A percentile compares a stretch with the other conserved stretches of the same genome.
Conservation (phyloP, 23 tunicate species). For the Phallusia fumigata region DNA sequence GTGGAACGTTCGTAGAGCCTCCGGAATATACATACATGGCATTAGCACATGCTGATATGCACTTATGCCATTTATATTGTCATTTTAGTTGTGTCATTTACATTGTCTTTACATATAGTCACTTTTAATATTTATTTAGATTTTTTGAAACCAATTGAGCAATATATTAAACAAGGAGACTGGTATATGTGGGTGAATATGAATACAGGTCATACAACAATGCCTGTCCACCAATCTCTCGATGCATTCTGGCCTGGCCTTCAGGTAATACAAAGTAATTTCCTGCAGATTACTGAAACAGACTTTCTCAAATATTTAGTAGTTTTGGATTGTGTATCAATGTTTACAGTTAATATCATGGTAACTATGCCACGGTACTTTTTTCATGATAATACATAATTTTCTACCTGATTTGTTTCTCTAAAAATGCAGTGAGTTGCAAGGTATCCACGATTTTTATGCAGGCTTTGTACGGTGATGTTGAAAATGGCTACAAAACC, state of each 20-base stretch:
- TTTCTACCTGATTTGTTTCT: too few species aligned
- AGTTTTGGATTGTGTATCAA: too few species aligned
- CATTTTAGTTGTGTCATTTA: too few species aligned
- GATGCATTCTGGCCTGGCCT: constrained; percentile 98
- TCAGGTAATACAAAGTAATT: constrained; percentile 39
- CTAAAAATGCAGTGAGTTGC: too few species aligned
- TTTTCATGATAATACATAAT: too few species aligned
- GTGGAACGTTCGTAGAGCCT: too few species aligned
- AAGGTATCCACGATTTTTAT: neutral
- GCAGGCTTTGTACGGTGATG: constrained; percentile 84
- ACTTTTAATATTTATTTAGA: constrained; percentile 59
- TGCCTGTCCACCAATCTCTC: constrained; percentile 79
- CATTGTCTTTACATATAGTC: too few species aligned
- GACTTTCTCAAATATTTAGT: neutral
- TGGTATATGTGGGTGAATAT: constrained; percentile 98
- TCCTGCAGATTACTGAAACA: neutral
- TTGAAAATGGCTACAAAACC: constrained; percentile 76
- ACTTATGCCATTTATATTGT: too few species aligned
- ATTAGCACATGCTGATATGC: too few species aligned
- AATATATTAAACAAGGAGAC: constrained; percentile 76
- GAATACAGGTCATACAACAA: constrained; percentile 75
- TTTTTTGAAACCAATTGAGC: constrained; percentile 53
- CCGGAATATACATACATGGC: too few species aligned
- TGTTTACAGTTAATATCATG: too few species aligned
- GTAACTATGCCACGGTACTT: too few species aligned